Percentiles rank a stretch among this genome's conserved stretches.
phyloP scores from a whole-genome alignment of 2,113 vertebrate genomes.

The Speoplatyrhinus poulsoni region DNA sequence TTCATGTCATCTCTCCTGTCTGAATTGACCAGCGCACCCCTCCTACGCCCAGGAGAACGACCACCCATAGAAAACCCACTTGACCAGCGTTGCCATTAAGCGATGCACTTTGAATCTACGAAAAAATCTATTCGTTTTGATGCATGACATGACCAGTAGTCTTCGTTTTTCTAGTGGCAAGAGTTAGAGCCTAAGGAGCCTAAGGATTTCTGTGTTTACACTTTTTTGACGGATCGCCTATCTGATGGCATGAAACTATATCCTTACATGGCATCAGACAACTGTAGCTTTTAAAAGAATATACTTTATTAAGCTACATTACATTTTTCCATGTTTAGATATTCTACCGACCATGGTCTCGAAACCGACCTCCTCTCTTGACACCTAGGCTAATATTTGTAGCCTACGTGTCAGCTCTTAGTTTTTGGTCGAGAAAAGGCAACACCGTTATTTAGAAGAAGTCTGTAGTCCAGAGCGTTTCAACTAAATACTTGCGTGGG shows the following conservation, averaged over 20 bases:
- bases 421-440: constrained; percentile 27
- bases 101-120: constrained; percentile 68
- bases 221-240: constrained; percentile 60
- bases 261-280: constrained; percentile 52
- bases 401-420: constrained; percentile 32
- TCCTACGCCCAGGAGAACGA: constrained; percentile 63
- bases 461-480: constrained; percentile 42
- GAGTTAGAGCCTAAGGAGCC: constrained; percentile 50
- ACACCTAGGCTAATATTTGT: constrained; percentile 48
- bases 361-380: constrained; percentile 58
- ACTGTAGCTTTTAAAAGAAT: constrained; percentile 35
- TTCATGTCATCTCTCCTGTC: constrained; percentile 64
- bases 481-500: constrained; percentile 54
- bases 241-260: constrained; percentile 43
- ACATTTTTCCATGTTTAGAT: constrained; percentile 43
- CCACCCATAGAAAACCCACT: constrained; percentile 65
- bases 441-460: constrained; percentile 45
- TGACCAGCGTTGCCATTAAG: constrained; percentile 74
- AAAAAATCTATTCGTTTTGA: constrained; percentile 52
- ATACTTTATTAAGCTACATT: constrained; percentile 40
- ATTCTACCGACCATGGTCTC: constrained; percentile 69
- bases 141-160: constrained; percentile 37
- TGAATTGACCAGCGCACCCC: constrained; percentile 56
- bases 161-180: constrained; percentile 45
- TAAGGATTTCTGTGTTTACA: constrained; percentile 66